Conservation (phyloP, 2,113 vertebrate genomes). For the Hipposideros armiger region DNA sequence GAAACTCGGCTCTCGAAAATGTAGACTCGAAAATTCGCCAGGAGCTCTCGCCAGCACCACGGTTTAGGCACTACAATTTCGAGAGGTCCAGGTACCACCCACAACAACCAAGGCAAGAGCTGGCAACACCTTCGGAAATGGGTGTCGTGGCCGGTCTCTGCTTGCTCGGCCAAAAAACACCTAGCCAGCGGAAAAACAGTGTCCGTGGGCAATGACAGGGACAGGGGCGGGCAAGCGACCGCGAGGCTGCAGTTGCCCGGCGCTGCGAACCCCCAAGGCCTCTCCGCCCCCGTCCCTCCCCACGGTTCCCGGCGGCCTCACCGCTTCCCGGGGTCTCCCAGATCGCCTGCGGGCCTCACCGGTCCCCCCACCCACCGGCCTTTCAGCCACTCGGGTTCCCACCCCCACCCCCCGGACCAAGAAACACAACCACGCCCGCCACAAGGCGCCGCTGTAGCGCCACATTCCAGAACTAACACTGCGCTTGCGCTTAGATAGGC, state of each 20-base stretch:
- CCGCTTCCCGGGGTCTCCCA: rapidly evolving
- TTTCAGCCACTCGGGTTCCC: background rate
- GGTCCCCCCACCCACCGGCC: background rate
- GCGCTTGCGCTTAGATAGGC: background rate
- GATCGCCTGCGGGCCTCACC: background rate
- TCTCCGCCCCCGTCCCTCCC: too few species aligned
- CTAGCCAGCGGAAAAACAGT: rapidly evolving
- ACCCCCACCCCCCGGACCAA: rapidly evolving
- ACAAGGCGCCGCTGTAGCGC: background rate
- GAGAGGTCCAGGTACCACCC: too few species aligned
- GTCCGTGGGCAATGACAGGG: background rate
- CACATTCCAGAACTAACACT: background rate
- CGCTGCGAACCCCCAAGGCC: rapidly evolving
- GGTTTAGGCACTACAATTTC: background rate
- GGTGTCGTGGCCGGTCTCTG: too few species aligned
- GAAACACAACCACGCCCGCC: background rate
- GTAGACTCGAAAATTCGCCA: too few species aligned
- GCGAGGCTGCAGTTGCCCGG: rapidly evolving
- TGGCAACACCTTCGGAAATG: too few species aligned
- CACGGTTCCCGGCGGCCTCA: too few species aligned
- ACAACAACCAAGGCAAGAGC: background rate
- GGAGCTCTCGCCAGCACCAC: background rate
- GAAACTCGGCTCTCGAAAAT: background rate
- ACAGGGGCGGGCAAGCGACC: rapidly evolving
- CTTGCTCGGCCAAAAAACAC: background rate